phyloP scores from a whole-genome alignment of 2,888 invertebrate species.

The Spisula subtruncata region DNA sequence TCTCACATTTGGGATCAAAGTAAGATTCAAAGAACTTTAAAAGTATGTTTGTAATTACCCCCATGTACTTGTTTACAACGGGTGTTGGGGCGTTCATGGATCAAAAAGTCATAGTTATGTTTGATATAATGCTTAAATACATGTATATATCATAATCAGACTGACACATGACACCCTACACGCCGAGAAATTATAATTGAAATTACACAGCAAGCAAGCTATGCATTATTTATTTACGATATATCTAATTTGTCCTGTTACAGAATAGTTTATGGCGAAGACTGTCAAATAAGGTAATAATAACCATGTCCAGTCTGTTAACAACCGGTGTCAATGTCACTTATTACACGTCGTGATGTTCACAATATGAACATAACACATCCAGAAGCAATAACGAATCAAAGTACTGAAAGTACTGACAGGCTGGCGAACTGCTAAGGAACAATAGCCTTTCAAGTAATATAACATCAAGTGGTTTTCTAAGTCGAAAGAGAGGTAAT shows the following conservation, averaged over 20 bases:
- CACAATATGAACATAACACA: background rate
- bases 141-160: background rate
- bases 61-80: background rate
- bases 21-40: too few species aligned
- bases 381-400: background rate
- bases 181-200: constrained; percentile 46
- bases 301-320: constrained; percentile 30
- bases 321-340: constrained; percentile 15
- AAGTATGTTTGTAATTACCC: background rate
- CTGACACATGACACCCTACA: constrained; percentile 42
- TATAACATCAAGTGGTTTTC: too few species aligned
- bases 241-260: constrained; percentile 25
- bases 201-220: constrained; percentile 32
- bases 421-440: too few species aligned
- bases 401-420: background rate
- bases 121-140: background rate
- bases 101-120: background rate
- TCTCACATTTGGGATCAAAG: too few species aligned
- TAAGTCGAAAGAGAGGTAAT: too few species aligned
- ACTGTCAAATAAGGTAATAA: constrained; percentile 36
- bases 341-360: background rate
- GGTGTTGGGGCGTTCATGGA: background rate
- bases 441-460: too few species aligned
- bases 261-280: constrained; percentile 40
- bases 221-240: constrained; percentile 46